Evolutionary conservation across 2,113 vertebrate genomes (phyloP), one percentile per base, ranked within the genome.

Genomic region (Plestiodon gilberti): DNA sequence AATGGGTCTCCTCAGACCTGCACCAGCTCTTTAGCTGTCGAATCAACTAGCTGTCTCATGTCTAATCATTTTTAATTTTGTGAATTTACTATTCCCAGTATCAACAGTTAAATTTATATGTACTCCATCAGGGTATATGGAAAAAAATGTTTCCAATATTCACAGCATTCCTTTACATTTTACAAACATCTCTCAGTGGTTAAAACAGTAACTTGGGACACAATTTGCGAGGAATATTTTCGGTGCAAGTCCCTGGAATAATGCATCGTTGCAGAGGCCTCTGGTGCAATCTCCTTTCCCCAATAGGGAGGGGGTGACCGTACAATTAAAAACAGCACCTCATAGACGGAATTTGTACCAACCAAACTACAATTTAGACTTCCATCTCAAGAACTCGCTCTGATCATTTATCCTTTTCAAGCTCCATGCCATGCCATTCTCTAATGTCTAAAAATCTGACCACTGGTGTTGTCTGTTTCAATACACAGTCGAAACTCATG

Each of bases 401-500:
- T 6, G 18, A 59, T 61, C 35, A 35, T 38, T n/a, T 81, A 67
- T 81, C 38, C 7, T 83, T 73, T 22, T 20, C 89, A 81, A 85
- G 69, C 55, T 65, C 61, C 90, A 85, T 81, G 48, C 28, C 61
- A n/a, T 48, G 28, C 79, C 71, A 25, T 35, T 62, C 67, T 88
- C 83, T 5, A 84, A n/a, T 3, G 33, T 91, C 92, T 78, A 73
- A 55, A 55, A 87, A 79, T 77, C 38, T 73, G 67, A 69, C 83
- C 40, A 75, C 76, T 2, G 0, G 3, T 52, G 88, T 33, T n/a
- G 64, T 38, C 10, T 75, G 2, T 89, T 88, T 89, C 65, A 80
- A 91, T 84, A 74, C 78, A 43, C 82, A 90, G 87, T 90, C 89
- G 90, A 93, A 78, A 93, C 80, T 0, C 1, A 85, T 83, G 85